Conservation (phyloP, 2,797 vertebrate species). For the Centropyge bicolor region DNA sequence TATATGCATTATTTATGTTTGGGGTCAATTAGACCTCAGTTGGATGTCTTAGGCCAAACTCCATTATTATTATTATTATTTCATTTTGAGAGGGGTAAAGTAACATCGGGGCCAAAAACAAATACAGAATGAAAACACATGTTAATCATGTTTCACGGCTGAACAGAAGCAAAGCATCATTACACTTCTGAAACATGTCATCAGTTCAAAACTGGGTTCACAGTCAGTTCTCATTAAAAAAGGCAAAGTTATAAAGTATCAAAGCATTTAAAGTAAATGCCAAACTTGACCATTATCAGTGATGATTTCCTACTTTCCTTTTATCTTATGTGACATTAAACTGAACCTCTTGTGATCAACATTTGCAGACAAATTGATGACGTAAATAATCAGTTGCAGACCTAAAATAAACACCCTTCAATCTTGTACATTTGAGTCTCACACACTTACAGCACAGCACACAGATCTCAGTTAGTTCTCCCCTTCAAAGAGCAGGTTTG, state of each 20-base stretch:
- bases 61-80: no score
- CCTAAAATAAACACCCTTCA: neutral
- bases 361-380: neutral
- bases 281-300: no score
- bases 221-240: no score
- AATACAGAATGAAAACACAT: neutral
- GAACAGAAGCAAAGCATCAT: no score
- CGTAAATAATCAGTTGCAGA: neutral
- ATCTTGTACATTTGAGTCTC: neutral
- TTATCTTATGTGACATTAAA: neutral
- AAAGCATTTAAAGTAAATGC: no score
- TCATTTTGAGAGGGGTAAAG: neutral
- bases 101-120: neutral
- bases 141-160: neutral
- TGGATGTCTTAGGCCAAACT: neutral
- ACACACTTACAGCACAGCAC: conserved; percentile 59
- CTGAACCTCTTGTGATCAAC: neutral
- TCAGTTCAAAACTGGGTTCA: no score
- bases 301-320: neutral
- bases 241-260: no score
- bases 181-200: no score
- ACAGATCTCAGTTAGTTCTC: neutral
- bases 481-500: conserved; percentile 11
- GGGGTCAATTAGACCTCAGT: neutral
- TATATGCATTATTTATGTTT: neutral